Evolutionary conservation across 2,888 invertebrate species (phyloP).

Genomic region (Trissolcus japonicus): DNA sequence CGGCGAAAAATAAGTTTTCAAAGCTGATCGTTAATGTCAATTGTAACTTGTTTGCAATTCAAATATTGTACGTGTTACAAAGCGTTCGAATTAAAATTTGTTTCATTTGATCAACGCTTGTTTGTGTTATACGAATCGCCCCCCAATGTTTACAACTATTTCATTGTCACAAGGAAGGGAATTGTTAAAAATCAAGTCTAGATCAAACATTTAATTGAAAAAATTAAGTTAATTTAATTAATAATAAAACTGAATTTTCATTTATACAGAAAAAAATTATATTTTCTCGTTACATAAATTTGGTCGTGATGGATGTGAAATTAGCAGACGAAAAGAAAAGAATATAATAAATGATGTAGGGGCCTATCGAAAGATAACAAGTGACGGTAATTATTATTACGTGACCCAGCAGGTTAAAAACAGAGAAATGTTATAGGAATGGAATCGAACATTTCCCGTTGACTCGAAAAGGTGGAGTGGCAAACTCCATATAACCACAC

Average conservation of each 20-base stretch:
- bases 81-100: constrained; percentile 13
- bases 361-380: constrained; percentile 37
- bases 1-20: constrained; percentile 37
- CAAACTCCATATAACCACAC: constrained; percentile 42
- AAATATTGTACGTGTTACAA: constrained; percentile 39
- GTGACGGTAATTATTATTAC: constrained; percentile 41
- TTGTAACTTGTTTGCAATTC: constrained; percentile 47
- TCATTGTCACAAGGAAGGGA: not conserved
- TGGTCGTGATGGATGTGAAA: too few species aligned
- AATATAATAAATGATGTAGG: constrained; percentile 30
- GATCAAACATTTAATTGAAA: not conserved
- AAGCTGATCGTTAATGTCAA: constrained; percentile 43
- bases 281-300: too few species aligned
- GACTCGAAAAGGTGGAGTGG: constrained; percentile 40
- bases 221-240: too few species aligned
- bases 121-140: not conserved
- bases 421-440: constrained; percentile 29
- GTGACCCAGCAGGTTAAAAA: constrained; percentile 43
- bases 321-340: not conserved
- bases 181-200: too few species aligned
- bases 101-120: not conserved
- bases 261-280: too few species aligned
- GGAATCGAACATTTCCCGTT: constrained; percentile 27
- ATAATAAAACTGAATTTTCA: too few species aligned
- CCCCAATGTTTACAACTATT: not conserved